Conservation (phyloP, 2,888 invertebrate species). For the Eupithecia tripunctaria region DNA sequence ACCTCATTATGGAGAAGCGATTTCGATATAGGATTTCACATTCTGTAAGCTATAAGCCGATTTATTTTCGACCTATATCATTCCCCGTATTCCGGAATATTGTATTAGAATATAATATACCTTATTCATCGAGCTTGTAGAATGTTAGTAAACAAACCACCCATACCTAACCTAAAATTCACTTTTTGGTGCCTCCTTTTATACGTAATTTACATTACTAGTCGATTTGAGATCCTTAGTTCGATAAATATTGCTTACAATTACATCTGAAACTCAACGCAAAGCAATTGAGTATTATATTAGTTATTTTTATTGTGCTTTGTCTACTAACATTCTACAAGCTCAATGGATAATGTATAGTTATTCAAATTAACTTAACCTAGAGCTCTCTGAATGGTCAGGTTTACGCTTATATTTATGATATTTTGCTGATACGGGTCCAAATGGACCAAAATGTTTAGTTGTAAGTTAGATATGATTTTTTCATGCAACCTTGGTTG, state of each 20-base stretch:
- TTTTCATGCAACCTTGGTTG: not conserved
- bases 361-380: not conserved
- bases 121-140: too few relatives aligned
- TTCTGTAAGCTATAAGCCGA: not conserved
- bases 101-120: too few relatives aligned
- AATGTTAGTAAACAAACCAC: too few relatives aligned
- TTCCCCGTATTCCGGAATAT: not conserved
- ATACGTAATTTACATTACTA: too few relatives aligned
- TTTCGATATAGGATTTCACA: not conserved
- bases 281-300: too few relatives aligned
- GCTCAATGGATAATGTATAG: not conserved
- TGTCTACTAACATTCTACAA: too few relatives aligned
- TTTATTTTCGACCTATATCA: not conserved
- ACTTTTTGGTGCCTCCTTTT: too few relatives aligned
- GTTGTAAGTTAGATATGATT: not conserved
- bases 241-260: too few relatives aligned
- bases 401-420: slow-evolving; percentile 34
- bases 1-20: slow-evolving; percentile 11
- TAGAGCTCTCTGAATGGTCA: slow-evolving; percentile 35
- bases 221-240: too few relatives aligned
- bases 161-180: too few relatives aligned
- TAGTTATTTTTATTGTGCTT: too few relatives aligned
- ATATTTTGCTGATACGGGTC: slow-evolving; percentile 13
- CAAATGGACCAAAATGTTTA: slow-evolving; percentile 26
- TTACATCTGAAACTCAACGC: too few relatives aligned